Evolutionary conservation across 2,888 invertebrate genomes (phyloP), one percentile per base, ranked within the genome.

Genomic region (Euspilapteryx auroguttella): DNA sequence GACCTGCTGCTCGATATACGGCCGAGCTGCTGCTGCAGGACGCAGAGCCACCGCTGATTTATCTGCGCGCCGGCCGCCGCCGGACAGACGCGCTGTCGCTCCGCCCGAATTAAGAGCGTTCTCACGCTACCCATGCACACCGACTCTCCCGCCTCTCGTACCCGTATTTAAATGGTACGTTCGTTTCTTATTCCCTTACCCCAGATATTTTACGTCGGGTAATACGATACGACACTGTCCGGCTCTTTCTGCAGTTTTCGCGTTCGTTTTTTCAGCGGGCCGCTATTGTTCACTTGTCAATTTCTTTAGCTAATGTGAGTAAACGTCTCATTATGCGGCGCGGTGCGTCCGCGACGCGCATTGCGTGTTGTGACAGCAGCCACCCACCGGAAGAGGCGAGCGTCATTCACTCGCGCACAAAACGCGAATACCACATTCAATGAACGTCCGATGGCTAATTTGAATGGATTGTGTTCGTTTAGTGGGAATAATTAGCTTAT

Each of bases 141-240:
- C 63, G 71, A 62, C 65, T 53, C 63, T 56, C 58, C 61, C 56
- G 55, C 12, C 21, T 14, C 63, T 55, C 57, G 49, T 54, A 48
- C 56, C 55, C 58, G 53, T 55, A 68, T 71, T 69, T 68, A 71
- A 73, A 75, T 65, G 59, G 57, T 57, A 55, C 63, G 63, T 58
- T 65, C 69, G 64, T 69, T 66, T 73, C 71, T 75, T 71, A 71
- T 73, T 71, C 69, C 66, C 45, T 63, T 63, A 65, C 63, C 63
- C 62, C 66, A 69, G 73, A 73, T 73, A 73, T 71, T 73, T 73
- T 65, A 69, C 71, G 69, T 69, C 66, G 61, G n/a, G 75, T 73
- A 73, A 75, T 69, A 71, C 75, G 75, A 75, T 73, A 75, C 73
- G 68, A 69, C 68, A 73, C 73, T 69, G 73, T 71, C 71, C 73